Conservation (phyloP, 1,140 invertebrate species). For the Trichonephila clavata region DNA sequence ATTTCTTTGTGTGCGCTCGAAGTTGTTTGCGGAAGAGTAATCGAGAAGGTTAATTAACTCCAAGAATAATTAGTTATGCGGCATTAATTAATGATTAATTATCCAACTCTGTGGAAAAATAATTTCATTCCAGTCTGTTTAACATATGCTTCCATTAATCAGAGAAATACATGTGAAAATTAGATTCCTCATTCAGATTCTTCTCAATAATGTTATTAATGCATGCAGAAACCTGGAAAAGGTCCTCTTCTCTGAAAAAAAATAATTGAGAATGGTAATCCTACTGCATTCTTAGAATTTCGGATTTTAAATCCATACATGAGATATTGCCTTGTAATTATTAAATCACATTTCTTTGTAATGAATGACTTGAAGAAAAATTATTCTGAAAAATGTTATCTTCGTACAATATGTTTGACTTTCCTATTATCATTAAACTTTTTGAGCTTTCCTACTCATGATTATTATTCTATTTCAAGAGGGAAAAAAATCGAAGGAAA, state of each 20-base stretch:
- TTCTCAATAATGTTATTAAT: slow-evolving; percentile 53
- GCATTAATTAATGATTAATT: slow-evolving; percentile 75
- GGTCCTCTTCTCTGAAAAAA: slow-evolving; percentile 6
- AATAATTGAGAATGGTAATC: slow-evolving; percentile 30
- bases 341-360: slow-evolving; percentile 44
- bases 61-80: slow-evolving; percentile 70
- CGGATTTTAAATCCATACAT: slow-evolving; percentile 47
- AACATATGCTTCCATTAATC: slow-evolving; percentile 59
- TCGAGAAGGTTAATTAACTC: slow-evolving; percentile 71
- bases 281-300: slow-evolving; percentile 26
- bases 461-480: background rate
- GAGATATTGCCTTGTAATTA: slow-evolving; percentile 41
- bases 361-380: slow-evolving; percentile 39
- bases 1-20: slow-evolving; percentile 55
- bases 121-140: slow-evolving; percentile 50
- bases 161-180: slow-evolving; percentile 61
- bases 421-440: slow-evolving; percentile 16
- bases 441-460: background rate
- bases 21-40: slow-evolving; percentile 55
- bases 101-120: slow-evolving; percentile 64
- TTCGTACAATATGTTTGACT: background rate
- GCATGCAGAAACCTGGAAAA: slow-evolving; percentile 50
- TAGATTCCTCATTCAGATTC: slow-evolving; percentile 57
- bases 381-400: background rate
- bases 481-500: background rate